Conservation (phyloP, 2,888 invertebrate genomes). For the Aquatica leii region DNA sequence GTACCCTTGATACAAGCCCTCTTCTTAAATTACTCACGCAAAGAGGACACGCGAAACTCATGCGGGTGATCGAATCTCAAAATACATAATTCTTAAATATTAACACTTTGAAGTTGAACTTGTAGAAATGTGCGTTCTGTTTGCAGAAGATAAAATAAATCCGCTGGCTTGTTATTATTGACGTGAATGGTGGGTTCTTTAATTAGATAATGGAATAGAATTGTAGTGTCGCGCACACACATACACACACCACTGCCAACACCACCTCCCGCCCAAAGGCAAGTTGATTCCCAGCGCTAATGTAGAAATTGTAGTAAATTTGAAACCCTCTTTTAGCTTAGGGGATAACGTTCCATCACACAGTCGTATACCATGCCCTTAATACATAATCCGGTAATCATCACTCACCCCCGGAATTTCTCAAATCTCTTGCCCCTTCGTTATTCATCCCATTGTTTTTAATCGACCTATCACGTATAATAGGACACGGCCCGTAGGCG, state of each 20-base stretch:
- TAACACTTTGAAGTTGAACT: no score
- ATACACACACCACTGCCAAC: background rate
- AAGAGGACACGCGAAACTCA: no score
- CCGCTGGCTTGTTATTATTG: no score
- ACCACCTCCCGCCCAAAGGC: conserved; percentile 10
- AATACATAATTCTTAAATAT: no score
- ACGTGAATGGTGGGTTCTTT: background rate
- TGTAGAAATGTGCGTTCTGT: no score
- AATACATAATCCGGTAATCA: conserved; percentile 27
- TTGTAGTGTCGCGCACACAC: conserved; percentile 2
- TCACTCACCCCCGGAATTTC: conserved; percentile 16
- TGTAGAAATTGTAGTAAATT: conserved; percentile 24
- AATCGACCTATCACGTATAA: conserved; percentile 25
- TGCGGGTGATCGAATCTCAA: no score
- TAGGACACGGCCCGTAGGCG: conserved; percentile 9
- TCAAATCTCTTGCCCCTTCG: conserved; percentile 17
- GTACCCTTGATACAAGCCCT: no score
- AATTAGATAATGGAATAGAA: conserved; percentile 16
- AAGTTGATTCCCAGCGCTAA: conserved; percentile 21
- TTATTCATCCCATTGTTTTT: conserved; percentile 29
- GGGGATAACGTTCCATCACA: conserved; percentile 40
- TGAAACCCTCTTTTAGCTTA: conserved; percentile 17
- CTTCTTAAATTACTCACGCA: no score
- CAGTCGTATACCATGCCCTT: conserved; percentile 32
- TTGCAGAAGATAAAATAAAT: no score